Base-by-base conservation (phyloP, 1,140 invertebrate species). In the Halesus radiatus region DNA sequence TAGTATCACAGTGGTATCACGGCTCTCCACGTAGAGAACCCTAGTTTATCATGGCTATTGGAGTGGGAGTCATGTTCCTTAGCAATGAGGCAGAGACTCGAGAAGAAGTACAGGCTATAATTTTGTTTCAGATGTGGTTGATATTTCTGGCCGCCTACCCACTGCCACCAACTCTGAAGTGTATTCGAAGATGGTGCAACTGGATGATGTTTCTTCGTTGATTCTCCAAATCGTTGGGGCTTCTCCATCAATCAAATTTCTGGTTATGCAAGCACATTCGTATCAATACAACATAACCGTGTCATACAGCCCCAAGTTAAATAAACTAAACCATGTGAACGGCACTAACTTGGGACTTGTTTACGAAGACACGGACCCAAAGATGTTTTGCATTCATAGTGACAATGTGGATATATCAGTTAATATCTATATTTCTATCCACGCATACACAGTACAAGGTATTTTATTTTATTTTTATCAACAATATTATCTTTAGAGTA, bases 191-290 rank as follows among this genome's bases (percentile, higher is more conserved):
- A 86, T 85, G 79, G 29, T 85, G 18, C 82, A 81, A n/a, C 72
- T 89, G 5, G 86, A 85, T 29, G 68, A 72, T 3, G 79, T 81
- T 45, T 87, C 86, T 37, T 86, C 81, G 3, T 79, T 90, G 3
- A 81, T 84, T 77, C 86, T 93, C 56, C 85, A 87, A 54, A 87
- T 93, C 60, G 84, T 77, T 10, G 87, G 91, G 85, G 86, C 91
- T 73, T 89, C 90, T 54, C 79, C 83, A 64, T 84, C 85, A 32
- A 84, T 91, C 54, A 85, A 86, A 26, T 95, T 93, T 86, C 87
- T 94, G 37, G 87, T 95, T 66, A 86, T 93, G 64, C 94, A 95
- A 92, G 90, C 91, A 16, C 94, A 95, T 84, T 89, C 90, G 58
- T 91, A 92, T 80, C 78, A 90, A 16, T 85, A 91, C 74, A 92